phyloP scores from a whole-genome alignment of 2,113 vertebrate genomes.

The Ictalurus furcatus region DNA sequence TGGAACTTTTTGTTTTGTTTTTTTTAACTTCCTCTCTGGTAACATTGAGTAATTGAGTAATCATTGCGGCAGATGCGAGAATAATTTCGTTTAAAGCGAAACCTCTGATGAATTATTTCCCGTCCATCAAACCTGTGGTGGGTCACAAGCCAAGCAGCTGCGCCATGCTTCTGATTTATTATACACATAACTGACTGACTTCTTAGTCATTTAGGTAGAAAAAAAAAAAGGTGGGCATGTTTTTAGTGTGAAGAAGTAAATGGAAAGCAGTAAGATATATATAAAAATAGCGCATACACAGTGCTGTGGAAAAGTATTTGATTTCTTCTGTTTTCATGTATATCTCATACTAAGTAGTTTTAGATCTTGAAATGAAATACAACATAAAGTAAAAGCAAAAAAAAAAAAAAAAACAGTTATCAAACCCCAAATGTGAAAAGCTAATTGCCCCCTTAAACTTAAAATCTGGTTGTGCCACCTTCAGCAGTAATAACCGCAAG shows the following conservation, averaged over 20 bases:
- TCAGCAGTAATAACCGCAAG: no score
- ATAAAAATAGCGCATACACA: no score
- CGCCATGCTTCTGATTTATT: background rate
- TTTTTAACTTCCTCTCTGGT: background rate
- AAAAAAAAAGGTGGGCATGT: background rate
- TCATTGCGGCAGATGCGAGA: background rate
- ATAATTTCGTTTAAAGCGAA: background rate
- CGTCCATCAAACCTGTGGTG: background rate
- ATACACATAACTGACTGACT: background rate
- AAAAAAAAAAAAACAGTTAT: no score
- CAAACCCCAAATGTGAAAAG: no score
- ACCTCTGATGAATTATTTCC: background rate
- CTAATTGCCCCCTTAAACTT: no score
- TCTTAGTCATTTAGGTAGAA: slow-evolving; percentile 15
- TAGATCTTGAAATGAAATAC: no score
- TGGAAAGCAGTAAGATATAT: no score
- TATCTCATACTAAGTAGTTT: no score
- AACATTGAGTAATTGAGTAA: background rate
- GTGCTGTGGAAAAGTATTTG: no score
- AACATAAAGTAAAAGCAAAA: no score
- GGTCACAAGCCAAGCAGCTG: background rate
- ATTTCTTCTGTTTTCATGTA: no score
- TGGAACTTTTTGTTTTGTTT: background rate
- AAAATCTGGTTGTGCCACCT: no score
- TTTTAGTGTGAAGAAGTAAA: background rate